Conservation (phyloP, 2,113 vertebrate species). For the Carassius carassius region DNA sequence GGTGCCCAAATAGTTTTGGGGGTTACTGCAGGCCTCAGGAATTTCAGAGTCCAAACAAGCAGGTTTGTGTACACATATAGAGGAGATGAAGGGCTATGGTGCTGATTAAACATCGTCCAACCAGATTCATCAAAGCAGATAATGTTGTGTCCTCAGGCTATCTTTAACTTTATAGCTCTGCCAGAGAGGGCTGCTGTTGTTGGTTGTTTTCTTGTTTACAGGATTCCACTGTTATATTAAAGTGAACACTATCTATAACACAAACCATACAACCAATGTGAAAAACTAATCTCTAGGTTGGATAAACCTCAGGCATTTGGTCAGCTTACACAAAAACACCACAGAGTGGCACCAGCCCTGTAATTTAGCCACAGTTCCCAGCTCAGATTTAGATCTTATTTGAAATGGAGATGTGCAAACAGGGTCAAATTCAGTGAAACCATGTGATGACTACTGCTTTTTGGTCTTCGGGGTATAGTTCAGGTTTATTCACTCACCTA, state of each 20-base stretch:
- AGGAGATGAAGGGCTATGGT: not conserved
- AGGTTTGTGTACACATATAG: not conserved
- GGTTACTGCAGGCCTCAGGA: too few relatives aligned
- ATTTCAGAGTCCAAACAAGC: not conserved
- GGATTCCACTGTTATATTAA: constrained; percentile 43
- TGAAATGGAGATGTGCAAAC: constrained; percentile 60
- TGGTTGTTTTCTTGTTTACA: constrained; percentile 1
- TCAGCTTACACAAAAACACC: constrained; percentile 59
- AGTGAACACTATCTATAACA: constrained; percentile 42
- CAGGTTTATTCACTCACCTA: constrained; percentile 80
- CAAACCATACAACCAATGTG: constrained; percentile 45
- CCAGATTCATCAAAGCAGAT: constrained; percentile 5
- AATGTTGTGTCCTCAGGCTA: not conserved
- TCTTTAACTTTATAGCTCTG: constrained; percentile 1
- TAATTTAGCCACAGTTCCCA: constrained; percentile 71
- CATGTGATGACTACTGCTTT: constrained; percentile 61
- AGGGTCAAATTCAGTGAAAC: constrained; percentile 50
- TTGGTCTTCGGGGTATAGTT: constrained; percentile 53
- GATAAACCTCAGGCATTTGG: constrained; percentile 57
- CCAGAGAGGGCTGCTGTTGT: not conserved
- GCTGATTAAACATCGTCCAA: constrained; percentile 7
- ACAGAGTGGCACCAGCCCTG: constrained; percentile 62
- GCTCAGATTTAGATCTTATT: constrained; percentile 75
- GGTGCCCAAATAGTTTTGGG: not conserved
- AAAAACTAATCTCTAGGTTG: too few relatives aligned